Evolutionary conservation across 1,140 invertebrate species (phyloP).

Genomic region (Diuraphis noxia): DNA sequence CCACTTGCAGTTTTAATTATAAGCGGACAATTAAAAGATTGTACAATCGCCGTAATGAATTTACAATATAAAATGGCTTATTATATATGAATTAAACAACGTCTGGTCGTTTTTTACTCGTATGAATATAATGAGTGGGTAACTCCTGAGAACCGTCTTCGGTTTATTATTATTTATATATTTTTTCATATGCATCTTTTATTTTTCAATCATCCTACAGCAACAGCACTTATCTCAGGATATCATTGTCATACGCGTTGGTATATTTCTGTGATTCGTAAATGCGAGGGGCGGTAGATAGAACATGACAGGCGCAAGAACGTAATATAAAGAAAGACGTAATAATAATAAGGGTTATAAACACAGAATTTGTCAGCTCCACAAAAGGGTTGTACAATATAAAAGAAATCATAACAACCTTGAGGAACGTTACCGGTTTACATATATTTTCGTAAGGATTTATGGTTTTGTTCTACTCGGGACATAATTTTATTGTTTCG

Average conservation of each 20-base stretch:
- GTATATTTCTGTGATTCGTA: constrained; percentile 8
- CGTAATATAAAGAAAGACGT: constrained; percentile 40
- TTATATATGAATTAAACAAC: constrained; percentile 53
- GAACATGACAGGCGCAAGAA: constrained; percentile 39
- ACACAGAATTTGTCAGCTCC: constrained; percentile 52
- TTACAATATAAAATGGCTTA: constrained; percentile 44
- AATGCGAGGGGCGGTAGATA: constrained; percentile 4
- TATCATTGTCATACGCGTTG: not conserved
- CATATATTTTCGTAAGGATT: constrained; percentile 37
- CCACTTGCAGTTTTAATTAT: constrained; percentile 52
- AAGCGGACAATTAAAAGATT: constrained; percentile 44
- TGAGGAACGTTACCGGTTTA: constrained; percentile 48
- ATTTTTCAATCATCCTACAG: constrained; percentile 32
- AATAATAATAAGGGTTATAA: constrained; percentile 48
- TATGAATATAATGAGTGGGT: constrained; percentile 46
- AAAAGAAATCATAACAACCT: constrained; percentile 45
- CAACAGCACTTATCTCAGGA: constrained; percentile 41
- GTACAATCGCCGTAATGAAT: constrained; percentile 47
- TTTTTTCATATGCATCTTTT: constrained; percentile 35
- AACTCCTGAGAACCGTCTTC: constrained; percentile 52
- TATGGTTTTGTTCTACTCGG: constrained; percentile 22
- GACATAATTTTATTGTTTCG: constrained; percentile 41
- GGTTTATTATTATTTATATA: constrained; percentile 47
- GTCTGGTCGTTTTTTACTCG: constrained; percentile 33
- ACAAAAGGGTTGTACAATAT: constrained; percentile 46